Conservation (phyloP, 2,113 vertebrate genomes). For the Ammodytes dubius region DNA sequence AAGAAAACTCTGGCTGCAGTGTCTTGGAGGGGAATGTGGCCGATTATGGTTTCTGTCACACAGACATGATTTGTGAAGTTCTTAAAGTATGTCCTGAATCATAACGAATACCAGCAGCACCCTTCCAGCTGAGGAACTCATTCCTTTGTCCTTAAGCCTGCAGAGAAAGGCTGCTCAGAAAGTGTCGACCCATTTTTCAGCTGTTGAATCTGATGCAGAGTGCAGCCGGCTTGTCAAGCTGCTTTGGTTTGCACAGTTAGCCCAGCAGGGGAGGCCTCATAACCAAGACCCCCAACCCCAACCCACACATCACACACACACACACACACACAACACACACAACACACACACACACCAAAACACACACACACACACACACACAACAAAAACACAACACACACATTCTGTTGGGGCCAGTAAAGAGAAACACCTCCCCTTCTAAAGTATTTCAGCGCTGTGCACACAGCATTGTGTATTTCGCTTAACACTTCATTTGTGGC, state of each 20-base stretch:
- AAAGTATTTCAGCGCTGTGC: constrained; percentile 67
- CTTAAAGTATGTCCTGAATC: constrained; percentile 19
- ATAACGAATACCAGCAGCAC: constrained; percentile 8
- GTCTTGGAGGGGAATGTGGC: constrained; percentile 7
- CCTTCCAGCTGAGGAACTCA: constrained; percentile 5
- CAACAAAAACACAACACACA: constrained; percentile 29
- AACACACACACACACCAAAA: too few relatives aligned
- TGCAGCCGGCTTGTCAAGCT: constrained; percentile 60
- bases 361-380: neutral
- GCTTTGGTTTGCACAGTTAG: constrained; percentile 73
- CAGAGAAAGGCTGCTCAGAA: constrained; percentile 36
- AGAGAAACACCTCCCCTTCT: constrained; percentile 74
- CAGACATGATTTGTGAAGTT: constrained; percentile 17
- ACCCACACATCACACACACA: neutral
- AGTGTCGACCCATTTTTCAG: constrained; percentile 44
- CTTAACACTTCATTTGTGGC: constrained; percentile 83
- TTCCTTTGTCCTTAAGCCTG: constrained; percentile 1
- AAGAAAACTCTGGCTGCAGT: constrained; percentile 19
- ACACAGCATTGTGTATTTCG: constrained; percentile 82
- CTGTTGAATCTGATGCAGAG: constrained; percentile 44
- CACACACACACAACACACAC: constrained; percentile 35
- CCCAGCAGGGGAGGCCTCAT: constrained; percentile 63
- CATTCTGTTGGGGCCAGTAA: constrained; percentile 65
- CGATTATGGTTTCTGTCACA: constrained; percentile 33
- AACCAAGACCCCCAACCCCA: constrained; percentile 43